Evolutionary conservation across 2,888 invertebrate species (phyloP).

Genomic region (Netelia virgata): DNA sequence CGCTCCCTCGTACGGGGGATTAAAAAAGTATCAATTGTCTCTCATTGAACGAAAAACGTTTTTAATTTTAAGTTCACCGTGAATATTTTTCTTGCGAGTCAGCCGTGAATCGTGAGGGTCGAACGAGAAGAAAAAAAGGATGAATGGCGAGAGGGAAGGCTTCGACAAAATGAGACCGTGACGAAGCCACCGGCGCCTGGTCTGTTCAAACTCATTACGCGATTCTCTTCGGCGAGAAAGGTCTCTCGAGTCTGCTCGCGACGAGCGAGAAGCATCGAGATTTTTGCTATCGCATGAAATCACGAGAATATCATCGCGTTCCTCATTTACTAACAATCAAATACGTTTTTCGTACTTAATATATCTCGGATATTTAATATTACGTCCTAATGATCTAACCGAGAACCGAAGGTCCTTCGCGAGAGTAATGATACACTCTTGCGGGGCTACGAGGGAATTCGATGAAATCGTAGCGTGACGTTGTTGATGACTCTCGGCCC

Average conservation of each 20-base stretch:
- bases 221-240: conserved; percentile 79
- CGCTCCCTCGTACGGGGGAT: neutral
- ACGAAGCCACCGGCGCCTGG: conserved; percentile 82
- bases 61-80: too few species aligned
- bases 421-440: conserved; percentile 23
- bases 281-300: conserved; percentile 32
- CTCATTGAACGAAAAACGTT: too few species aligned
- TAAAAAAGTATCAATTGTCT: neutral
- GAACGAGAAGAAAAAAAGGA: conserved; percentile 64
- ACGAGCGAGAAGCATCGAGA: conserved; percentile 30
- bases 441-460: conserved; percentile 23
- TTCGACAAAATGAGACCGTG: conserved; percentile 78
- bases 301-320: conserved; percentile 6
- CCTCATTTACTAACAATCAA: conserved; percentile 35
- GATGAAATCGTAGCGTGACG: conserved; percentile 55
- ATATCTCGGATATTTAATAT: conserved; percentile 31
- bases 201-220: conserved; percentile 81
- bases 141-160: conserved; percentile 66
- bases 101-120: conserved; percentile 42
- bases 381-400: neutral
- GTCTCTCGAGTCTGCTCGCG: conserved; percentile 67
- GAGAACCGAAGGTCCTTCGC: neutral
- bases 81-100: neutral
- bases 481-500: conserved; percentile 59
- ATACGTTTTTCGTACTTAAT: conserved; percentile 8